These are phyloP conservation scores for Sebastes fasciatus DNA, from an alignment of 2,113 vertebrate species.

Conservation along the genomic window DNA sequence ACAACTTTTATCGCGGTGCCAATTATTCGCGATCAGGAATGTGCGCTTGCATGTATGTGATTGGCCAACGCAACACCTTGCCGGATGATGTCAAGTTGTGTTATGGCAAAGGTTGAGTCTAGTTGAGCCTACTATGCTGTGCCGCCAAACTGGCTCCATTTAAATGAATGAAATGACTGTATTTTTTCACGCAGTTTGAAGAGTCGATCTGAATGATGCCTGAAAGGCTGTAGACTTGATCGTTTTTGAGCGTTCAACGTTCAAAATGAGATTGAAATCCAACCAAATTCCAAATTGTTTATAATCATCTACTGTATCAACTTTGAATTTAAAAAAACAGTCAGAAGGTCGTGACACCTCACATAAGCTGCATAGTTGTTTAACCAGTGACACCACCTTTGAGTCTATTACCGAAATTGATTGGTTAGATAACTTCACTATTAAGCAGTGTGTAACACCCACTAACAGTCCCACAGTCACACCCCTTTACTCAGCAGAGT, in stretches of 20 bases:
- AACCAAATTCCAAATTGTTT: background rate
- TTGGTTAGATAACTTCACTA: constrained; percentile 16
- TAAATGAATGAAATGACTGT: background rate
- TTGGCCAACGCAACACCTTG: background rate
- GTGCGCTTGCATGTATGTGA: background rate
- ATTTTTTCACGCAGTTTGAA: too few species aligned
- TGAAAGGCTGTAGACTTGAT: background rate
- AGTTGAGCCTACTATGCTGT: background rate
- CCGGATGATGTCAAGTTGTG: background rate
- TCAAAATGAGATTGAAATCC: background rate
- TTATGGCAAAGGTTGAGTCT: background rate
- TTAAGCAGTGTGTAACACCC: background rate
- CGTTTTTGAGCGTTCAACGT: background rate
- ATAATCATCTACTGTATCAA: background rate
- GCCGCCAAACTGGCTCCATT: background rate
- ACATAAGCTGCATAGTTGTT: background rate
- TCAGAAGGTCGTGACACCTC: background rate
- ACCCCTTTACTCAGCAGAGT: background rate
- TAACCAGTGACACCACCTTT: background rate
- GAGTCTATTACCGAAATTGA: background rate
- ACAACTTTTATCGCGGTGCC: background rate
- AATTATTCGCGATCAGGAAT: background rate
- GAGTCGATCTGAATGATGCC: too few species aligned
- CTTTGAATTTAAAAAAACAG: background rate
- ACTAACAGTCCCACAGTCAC: constrained; percentile 17